phyloP scores from a whole-genome alignment of 2,797 vertebrate genomes.

The Pachyuromys duprasi region DNA sequence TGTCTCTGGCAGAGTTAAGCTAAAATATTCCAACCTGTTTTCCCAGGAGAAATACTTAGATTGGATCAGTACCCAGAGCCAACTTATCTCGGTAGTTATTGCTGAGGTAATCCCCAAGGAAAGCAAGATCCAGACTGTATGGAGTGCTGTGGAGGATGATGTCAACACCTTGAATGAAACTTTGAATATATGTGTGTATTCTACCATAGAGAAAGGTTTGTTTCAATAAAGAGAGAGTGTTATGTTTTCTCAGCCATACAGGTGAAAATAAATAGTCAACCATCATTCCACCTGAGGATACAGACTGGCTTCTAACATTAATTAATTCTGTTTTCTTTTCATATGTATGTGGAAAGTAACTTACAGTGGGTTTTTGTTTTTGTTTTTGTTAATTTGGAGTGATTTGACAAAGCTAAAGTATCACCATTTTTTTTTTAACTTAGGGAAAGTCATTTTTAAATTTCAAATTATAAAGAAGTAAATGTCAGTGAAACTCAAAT shows the following conservation, averaged over 20 bases:
- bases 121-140: slow-evolving; percentile 71
- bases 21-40: background rate
- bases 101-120: slow-evolving; percentile 68
- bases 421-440: slow-evolving; percentile 8
- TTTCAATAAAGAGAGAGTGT: slow-evolving; percentile 44
- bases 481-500: slow-evolving; percentile 12
- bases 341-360: slow-evolving; percentile 52
- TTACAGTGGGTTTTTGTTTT: slow-evolving; percentile 1
- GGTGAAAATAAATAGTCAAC: slow-evolving; percentile 71
- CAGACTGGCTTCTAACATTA: slow-evolving; percentile 29
- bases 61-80: slow-evolving; percentile 10
- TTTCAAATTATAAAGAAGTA: slow-evolving; percentile 8
- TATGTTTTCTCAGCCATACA: slow-evolving; percentile 55
- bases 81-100: slow-evolving; percentile 68
- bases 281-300: slow-evolving; percentile 55
- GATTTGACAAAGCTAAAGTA: background rate
- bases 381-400: slow-evolving; percentile 50
- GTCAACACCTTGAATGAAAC: slow-evolving; percentile 75
- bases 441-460: slow-evolving; percentile 2
- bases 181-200: slow-evolving; percentile 20
- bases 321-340: slow-evolving; percentile 75
- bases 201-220: slow-evolving; percentile 54
- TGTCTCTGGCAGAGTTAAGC: background rate
- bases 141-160: slow-evolving; percentile 55
- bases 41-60: slow-evolving; percentile 48